Conservation (phyloP, 53 echinoderm and acorn worm genomes). For the Astropecten irregularis region DNA sequence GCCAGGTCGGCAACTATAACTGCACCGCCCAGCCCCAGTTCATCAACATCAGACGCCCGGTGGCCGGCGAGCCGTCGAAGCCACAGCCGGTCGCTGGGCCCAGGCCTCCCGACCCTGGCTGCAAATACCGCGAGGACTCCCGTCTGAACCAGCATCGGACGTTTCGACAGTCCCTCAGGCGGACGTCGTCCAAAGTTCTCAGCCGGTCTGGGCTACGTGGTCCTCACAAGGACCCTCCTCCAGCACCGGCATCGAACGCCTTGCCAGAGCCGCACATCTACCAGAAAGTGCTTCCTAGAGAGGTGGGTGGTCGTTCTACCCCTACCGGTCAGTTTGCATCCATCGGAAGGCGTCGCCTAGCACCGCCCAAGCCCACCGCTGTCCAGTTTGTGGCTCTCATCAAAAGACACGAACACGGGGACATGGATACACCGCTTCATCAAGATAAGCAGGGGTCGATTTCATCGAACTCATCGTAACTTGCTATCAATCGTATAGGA, state of each 20-base stretch:
- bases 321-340: conserved; percentile 24
- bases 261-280: neutral
- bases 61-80: neutral
- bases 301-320: neutral
- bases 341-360: conserved; percentile 4
- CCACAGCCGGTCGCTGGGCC: neutral
- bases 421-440: too few relatives aligned
- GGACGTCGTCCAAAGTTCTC: too few relatives aligned
- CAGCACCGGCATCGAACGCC: neutral
- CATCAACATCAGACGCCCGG: neutral
- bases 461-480: too few relatives aligned
- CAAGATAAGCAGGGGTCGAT: too few relatives aligned
- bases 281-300: neutral
- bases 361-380: neutral
- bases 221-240: too few relatives aligned
- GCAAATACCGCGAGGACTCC: neutral
- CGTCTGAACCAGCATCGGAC: neutral
- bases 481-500: too few relatives aligned
- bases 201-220: neutral
- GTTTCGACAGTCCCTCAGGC: neutral
- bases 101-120: too few relatives aligned
- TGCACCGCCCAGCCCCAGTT: neutral
- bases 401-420: too few relatives aligned
- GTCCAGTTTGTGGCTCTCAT: conserved; percentile 17
- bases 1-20: neutral